Evolutionary conservation across 2,888 invertebrate genomes (phyloP).

Genomic region (Actias luna): DNA sequence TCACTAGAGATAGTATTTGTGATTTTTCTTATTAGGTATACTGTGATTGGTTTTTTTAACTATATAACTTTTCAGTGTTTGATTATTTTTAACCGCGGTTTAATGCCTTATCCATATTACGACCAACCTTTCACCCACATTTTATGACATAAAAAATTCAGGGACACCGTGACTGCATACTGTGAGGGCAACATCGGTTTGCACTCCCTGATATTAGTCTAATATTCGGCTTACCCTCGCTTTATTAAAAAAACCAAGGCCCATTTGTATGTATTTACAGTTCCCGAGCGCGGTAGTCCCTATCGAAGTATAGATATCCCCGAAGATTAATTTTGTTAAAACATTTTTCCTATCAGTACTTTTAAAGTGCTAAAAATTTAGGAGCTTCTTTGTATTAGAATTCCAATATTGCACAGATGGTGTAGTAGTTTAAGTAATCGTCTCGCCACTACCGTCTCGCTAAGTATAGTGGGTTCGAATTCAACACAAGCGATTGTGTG

Average conservation of each 20-base stretch:
- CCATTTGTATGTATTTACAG: slow-evolving; percentile 79
- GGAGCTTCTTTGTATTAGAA: background rate
- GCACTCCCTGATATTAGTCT: slow-evolving; percentile 78
- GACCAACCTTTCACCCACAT: slow-evolving; percentile 42
- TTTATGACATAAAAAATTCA: slow-evolving; percentile 59
- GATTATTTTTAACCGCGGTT: too few relatives aligned
- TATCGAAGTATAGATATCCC: slow-evolving; percentile 67
- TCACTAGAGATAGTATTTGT: too few relatives aligned
- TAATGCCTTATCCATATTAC: slow-evolving; percentile 37
- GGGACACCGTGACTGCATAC: slow-evolving; percentile 51
- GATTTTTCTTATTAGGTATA: too few relatives aligned
- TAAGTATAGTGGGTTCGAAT: too few relatives aligned
- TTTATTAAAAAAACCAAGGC: slow-evolving; percentile 79
- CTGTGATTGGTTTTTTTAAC: too few relatives aligned
- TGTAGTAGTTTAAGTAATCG: too few relatives aligned
- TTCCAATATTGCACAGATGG: too few relatives aligned
- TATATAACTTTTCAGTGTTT: too few relatives aligned
- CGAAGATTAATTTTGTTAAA: slow-evolving; percentile 74
- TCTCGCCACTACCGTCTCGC: too few relatives aligned
- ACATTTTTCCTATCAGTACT: slow-evolving; percentile 51
- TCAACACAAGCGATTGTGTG: too few relatives aligned
- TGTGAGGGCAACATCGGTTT: slow-evolving; percentile 75
- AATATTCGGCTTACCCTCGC: slow-evolving; percentile 77
- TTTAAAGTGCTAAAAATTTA: slow-evolving; percentile 6
- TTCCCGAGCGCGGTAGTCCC: slow-evolving; percentile 52